Evolutionary conservation across 2,113 vertebrate genomes (phyloP).

Genomic region (Regulus satrapa): DNA sequence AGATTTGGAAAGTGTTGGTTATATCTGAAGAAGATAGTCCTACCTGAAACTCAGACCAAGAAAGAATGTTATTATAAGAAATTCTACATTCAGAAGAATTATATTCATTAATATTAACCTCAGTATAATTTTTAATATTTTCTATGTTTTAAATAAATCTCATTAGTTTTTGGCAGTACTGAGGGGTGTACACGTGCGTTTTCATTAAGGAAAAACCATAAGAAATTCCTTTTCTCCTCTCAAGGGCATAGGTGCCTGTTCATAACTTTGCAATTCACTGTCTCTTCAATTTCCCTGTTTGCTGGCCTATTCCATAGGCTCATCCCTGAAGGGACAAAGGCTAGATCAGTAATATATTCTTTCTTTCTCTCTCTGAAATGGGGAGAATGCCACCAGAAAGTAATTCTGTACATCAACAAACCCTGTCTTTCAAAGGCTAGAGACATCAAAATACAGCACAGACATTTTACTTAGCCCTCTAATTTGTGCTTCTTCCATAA

Average conservation of each 20-base stretch:
- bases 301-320: neutral
- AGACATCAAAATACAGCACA: neutral
- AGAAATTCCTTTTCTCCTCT: neutral
- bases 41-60: neutral
- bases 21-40: neutral
- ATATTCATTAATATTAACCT: neutral
- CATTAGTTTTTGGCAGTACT: neutral
- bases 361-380: neutral
- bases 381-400: neutral
- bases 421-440: neutral
- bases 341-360: neutral
- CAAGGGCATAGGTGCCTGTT: no score
- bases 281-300: neutral
- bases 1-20: neutral
- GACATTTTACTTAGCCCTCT: neutral
- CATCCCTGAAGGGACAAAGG: neutral
- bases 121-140: no score
- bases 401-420: neutral
- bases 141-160: neutral
- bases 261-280: neutral
- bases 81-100: neutral
- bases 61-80: neutral
- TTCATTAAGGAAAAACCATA: neutral
- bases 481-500: neutral
- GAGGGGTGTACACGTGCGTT: neutral